These are phyloP conservation scores for Halocynthia aurantium DNA, from an alignment of 23 tunicate species.

Conservation along the genomic window DNA sequence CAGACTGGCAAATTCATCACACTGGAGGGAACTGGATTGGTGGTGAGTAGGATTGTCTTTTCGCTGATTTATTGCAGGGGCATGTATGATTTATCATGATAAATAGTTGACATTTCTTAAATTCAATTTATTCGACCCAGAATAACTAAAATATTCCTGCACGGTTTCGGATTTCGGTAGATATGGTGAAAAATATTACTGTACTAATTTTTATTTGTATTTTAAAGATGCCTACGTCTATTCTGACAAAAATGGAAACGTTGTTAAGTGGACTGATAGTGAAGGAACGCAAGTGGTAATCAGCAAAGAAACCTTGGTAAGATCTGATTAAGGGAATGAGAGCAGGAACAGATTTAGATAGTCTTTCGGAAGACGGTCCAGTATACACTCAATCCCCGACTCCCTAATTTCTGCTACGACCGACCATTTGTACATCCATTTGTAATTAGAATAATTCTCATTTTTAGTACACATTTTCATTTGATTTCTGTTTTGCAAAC, in stretches of 20 bases:
- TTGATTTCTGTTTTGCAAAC: too few relatives aligned
- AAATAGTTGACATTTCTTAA: neutral
- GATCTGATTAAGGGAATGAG: neutral
- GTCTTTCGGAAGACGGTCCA: too few relatives aligned
- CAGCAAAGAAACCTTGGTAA: constrained; percentile 14
- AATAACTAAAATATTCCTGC: too few relatives aligned
- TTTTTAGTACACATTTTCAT: too few relatives aligned
- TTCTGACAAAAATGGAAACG: neutral
- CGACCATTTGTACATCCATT: too few relatives aligned
- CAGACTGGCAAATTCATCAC: constrained; percentile 1
- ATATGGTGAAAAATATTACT: neutral
- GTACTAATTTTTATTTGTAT: neutral
- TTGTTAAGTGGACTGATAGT: neutral
- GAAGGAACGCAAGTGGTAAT: neutral
- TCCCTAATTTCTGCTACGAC: too few relatives aligned
- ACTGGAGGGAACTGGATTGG: constrained; percentile 12
- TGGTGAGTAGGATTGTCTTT: neutral
- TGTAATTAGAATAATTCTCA: too few relatives aligned
- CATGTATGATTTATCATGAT: neutral
- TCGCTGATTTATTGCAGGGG: neutral
- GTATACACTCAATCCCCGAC: too few relatives aligned
- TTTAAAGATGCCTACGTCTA: constrained; percentile 5
- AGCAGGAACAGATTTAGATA: too few relatives aligned
- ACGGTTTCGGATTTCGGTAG: constrained; percentile 8
- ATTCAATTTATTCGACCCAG: too few relatives aligned